These are phyloP conservation scores for Andrena cerasifolii DNA, from an alignment of 1,140 invertebrate genomes.

Conservation along the genomic window DNA sequence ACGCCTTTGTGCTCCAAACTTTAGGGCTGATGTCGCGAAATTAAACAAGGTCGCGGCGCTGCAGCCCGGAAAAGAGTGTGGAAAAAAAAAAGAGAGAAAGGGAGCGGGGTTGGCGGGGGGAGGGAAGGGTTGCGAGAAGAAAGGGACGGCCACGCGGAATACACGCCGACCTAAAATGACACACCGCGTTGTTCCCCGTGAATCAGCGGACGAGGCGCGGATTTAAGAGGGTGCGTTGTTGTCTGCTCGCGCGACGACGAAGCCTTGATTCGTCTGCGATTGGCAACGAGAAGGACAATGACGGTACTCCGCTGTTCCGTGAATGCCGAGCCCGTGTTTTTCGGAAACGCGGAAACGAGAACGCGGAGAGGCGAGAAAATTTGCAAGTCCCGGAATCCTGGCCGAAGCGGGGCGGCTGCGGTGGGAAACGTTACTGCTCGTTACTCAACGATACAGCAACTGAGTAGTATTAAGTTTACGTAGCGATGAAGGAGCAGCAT, in stretches of 20 bases:
- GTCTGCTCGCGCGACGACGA: constrained; percentile 1
- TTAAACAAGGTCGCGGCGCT: constrained; percentile 28
- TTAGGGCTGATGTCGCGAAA: constrained; percentile 12
- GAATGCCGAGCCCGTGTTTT: not conserved
- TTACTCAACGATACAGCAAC: no score
- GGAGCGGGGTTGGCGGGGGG: not conserved
- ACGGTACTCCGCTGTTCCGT: not conserved
- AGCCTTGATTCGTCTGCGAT: constrained; percentile 17
- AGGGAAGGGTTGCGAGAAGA: no score
- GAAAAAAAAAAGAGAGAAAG: not conserved
- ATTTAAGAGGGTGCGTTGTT: constrained; percentile 7
- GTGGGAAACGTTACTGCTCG: no score
- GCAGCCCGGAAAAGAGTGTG: no score
- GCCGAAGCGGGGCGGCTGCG: no score
- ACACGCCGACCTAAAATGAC: not conserved
- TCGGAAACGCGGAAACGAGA: not conserved
- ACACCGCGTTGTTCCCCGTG: not conserved
- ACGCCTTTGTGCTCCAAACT: constrained; percentile 1
- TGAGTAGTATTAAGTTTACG: no score
- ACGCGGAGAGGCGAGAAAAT: not conserved
- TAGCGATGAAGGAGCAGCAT: no score
- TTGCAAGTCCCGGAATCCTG: not conserved
- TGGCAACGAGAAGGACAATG: constrained; percentile 1
- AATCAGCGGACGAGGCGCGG: not conserved
- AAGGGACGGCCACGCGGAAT: not conserved